Evolutionary conservation across 2,113 vertebrate genomes (phyloP), one percentile per base, ranked within the genome.

Genomic region (Nipponia nippon): DNA sequence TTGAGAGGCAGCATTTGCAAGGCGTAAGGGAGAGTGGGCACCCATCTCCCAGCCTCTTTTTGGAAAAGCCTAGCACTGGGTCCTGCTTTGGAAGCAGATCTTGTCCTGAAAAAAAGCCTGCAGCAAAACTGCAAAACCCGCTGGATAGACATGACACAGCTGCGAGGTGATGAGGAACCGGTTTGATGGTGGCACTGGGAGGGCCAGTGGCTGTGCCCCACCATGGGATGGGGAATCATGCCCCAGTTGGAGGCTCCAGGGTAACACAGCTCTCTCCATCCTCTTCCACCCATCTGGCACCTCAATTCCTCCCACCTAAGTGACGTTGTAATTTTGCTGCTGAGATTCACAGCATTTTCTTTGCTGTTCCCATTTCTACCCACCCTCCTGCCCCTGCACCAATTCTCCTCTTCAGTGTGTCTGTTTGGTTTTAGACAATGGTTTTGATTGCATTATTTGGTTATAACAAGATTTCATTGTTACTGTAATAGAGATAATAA

Each of bases 101-200:
- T 83, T 2, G 0, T 78, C 44, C 59, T 76, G n/a, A 27, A 42
- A 38, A 76, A 79, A 61, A n/a, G 6, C 69, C 16, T 75, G 15
- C 55, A 81, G 59, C 12, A 73, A 59, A 30, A 53, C 53, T 62
- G 16, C 25, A 87, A 82, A 89, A 66, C 32, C 16, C 0, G 0
- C 8, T 3, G 7, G 32, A 23, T 46, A 87, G 32, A 77, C 2
- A 1, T 27, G 55, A 53, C 61, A 44, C 27, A 81, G 16, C 8
- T 11, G 19, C 0, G 0, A 71, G 19, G 15, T 71, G 62, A 62
- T 3, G 2, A 72, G 16, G 7, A 62, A 70, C 4, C 2, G 2
- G 29, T 62, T 36, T 49, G 63, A 36, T 36, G 8, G 16, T 52
- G 36, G n/a, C 36, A 66, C 5, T 55, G 38, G 55, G 66, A 83